Percentiles rank a stretch among this genome's conserved stretches.
These are phyloP conservation scores for Ferdinandea cuprea DNA, from an alignment of 2,888 invertebrate genomes.

Conservation along the genomic window DNA sequence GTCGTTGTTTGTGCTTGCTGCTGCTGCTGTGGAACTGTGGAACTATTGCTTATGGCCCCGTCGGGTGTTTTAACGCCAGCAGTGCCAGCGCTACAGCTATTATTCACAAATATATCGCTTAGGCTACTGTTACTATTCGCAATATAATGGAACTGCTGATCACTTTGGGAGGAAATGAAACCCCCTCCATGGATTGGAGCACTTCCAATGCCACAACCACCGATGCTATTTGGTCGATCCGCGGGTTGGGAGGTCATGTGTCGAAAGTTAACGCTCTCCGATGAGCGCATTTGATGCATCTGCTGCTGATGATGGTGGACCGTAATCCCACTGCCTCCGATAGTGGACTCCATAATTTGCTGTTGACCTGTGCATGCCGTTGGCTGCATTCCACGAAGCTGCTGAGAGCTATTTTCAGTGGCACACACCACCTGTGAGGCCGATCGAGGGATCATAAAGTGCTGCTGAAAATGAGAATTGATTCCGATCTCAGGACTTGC, in stretches of 20 bases:
- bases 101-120: conserved; percentile 82
- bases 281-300: conserved; percentile 77
- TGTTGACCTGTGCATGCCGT: conserved; percentile 71
- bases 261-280: conserved; percentile 79
- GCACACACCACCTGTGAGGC: conserved; percentile 85
- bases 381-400: conserved; percentile 64
- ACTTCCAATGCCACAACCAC: conserved; percentile 60
- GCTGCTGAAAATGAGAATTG: conserved; percentile 81
- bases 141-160: conserved; percentile 82
- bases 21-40: conserved; percentile 34
- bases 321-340: conserved; percentile 67
- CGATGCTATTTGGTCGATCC: conserved; percentile 75
- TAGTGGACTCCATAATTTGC: conserved; percentile 75
- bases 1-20: conserved; percentile 75
- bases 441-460: conserved; percentile 84
- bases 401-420: conserved; percentile 75
- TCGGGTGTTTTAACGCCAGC: conserved; percentile 71
- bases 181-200: conserved; percentile 68
- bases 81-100: conserved; percentile 78
- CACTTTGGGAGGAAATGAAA: conserved; percentile 81
- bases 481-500: conserved; percentile 88
- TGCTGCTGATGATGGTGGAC: conserved; percentile 72
- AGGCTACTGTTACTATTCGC: conserved; percentile 81
- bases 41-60: conserved; percentile 45
- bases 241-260: conserved; percentile 75